phyloP scores from a whole-genome alignment of 2,888 invertebrate species.

The Eupeodes luniger region DNA sequence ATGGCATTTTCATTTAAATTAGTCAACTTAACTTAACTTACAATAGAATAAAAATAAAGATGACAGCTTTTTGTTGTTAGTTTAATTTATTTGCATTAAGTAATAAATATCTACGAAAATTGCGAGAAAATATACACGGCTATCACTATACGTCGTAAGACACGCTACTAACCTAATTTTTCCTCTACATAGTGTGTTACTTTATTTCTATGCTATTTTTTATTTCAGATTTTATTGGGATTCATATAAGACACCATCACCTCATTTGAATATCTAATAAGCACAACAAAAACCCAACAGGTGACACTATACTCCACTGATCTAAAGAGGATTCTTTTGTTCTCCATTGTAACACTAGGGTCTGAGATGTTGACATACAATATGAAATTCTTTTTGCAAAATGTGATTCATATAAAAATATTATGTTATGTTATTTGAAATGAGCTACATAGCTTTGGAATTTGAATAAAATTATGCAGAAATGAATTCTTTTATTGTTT shows the following conservation, averaged over 20 bases:
- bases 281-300: not conserved
- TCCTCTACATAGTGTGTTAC: constrained; percentile 15
- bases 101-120: constrained; percentile 30
- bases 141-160: constrained; percentile 40
- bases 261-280: constrained; percentile 68
- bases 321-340: constrained; percentile 41
- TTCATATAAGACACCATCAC: not conserved
- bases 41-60: constrained; percentile 22
- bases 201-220: not conserved
- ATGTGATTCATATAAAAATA: not conserved
- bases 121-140: constrained; percentile 36
- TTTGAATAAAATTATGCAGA: constrained; percentile 40
- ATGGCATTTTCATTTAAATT: constrained; percentile 62
- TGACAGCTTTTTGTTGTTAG: constrained; percentile 14
- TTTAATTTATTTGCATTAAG: constrained; percentile 46
- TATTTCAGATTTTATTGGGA: constrained; percentile 12
- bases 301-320: constrained; percentile 3
- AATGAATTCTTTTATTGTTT: constrained; percentile 6
- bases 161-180: constrained; percentile 71
- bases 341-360: not conserved
- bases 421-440: not conserved
- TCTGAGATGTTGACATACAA: constrained; percentile 1
- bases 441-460: not conserved
- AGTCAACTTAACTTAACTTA: constrained; percentile 14
- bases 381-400: constrained; percentile 28